A percentile compares a stretch with the other conserved stretches of the same genome.
Conservation (phyloP, 2,888 invertebrate genomes). For the Yponomeuta cagnagella region DNA sequence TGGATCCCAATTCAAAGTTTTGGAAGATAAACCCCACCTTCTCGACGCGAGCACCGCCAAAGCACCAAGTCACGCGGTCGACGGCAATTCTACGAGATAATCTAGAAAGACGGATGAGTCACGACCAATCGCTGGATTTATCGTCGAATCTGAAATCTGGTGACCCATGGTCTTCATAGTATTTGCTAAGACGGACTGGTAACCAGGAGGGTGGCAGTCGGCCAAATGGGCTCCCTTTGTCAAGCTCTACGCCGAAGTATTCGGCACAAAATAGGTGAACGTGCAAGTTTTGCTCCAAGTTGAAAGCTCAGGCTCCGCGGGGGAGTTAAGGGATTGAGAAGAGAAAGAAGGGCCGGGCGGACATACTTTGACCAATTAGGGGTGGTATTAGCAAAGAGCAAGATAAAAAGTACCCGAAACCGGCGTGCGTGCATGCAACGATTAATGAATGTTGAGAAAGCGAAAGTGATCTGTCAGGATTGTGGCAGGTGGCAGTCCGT, state of each 20-base stretch:
- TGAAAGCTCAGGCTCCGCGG: background rate
- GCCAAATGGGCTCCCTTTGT: slow-evolving; percentile 61
- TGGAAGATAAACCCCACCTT: slow-evolving; percentile 17
- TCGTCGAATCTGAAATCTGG: background rate
- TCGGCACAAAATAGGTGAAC: background rate
- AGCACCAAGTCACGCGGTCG: slow-evolving; percentile 25
- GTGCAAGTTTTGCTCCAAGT: background rate
- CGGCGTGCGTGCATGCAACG: too few species aligned
- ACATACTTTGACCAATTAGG: too few species aligned
- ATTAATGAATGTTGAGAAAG: too few species aligned
- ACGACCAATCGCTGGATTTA: slow-evolving; percentile 57
- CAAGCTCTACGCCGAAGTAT: slow-evolving; percentile 37
- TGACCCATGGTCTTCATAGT: background rate
- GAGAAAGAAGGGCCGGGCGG: too few species aligned
- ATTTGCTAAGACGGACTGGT: background rate
- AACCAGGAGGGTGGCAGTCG: slow-evolving; percentile 17
- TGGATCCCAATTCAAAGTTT: background rate
- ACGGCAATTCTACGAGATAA: slow-evolving; percentile 47
- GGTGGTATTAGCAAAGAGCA: too few species aligned
- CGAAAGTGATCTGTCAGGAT: too few species aligned
- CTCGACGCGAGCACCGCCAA: background rate
- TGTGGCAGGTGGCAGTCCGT: too few species aligned
- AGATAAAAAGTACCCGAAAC: too few species aligned
- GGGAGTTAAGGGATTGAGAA: too few species aligned
- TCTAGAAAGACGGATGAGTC: slow-evolving; percentile 58